Percentiles rank a stretch among this genome's conserved stretches.
Conservation (phyloP, 2,888 invertebrate species). For the Tipula lateralis region DNA sequence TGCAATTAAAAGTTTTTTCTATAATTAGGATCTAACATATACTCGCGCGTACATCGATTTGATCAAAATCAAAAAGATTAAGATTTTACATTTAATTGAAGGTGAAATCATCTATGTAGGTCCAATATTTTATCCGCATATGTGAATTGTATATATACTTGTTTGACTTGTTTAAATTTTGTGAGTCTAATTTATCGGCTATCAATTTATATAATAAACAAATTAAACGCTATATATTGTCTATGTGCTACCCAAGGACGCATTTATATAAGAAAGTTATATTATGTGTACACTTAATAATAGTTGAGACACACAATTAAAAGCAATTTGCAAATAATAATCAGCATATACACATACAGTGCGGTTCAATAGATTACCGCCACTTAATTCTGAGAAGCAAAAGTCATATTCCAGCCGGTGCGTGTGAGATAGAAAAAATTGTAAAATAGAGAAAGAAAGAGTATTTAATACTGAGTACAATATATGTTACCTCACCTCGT, state of each 20-base stretch:
- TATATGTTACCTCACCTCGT: no score
- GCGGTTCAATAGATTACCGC: no score
- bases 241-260: neutral
- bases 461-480: no score
- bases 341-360: neutral
- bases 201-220: neutral
- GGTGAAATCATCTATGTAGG: neutral
- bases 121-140: neutral
- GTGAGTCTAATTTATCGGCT: neutral
- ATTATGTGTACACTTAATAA: neutral
- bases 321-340: neutral
- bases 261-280: neutral
- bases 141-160: neutral
- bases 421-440: no score
- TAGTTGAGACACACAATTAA: neutral
- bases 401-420: no score
- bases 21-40: no score
- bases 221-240: slow-evolving; percentile 2
- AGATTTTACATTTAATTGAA: no score
- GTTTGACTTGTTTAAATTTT: neutral
- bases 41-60: no score
- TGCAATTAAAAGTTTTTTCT: no score
- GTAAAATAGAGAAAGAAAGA: no score
- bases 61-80: no score
- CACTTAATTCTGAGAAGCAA: no score